Evolutionary conservation across 2,113 vertebrate species (phyloP).

Genomic region (Amazona guildingii): DNA sequence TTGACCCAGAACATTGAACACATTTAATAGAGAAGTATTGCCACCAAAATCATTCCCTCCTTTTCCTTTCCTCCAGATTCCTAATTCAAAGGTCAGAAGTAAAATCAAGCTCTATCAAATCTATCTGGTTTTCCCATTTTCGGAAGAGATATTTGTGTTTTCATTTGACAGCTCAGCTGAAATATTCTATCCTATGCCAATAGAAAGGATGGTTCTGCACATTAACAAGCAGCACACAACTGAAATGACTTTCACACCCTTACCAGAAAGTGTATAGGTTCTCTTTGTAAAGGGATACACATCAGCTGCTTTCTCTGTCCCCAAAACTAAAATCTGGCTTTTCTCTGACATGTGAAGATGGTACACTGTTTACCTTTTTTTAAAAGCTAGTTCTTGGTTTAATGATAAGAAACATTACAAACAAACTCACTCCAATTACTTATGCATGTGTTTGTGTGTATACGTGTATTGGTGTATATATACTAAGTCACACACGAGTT

Average conservation of each 20-base stretch:
- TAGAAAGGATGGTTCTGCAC: background rate
- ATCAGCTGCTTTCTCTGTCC: background rate
- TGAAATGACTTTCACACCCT: background rate
- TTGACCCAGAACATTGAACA: background rate
- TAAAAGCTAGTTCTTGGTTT: background rate
- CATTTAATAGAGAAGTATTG: constrained; percentile 24
- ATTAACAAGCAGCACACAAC: background rate
- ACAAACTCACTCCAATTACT: background rate
- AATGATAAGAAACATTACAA: background rate
- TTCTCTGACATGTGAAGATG: background rate
- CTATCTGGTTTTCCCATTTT: background rate
- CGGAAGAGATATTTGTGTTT: background rate
- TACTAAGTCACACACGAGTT: background rate
- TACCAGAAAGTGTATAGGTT: background rate
- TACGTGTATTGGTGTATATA: background rate
- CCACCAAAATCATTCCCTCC: constrained; percentile 9
- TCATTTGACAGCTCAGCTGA: background rate
- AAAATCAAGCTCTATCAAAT: constrained; percentile 28
- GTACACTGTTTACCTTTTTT: background rate
- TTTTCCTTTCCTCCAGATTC: background rate
- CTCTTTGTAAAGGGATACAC: background rate
- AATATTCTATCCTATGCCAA: background rate
- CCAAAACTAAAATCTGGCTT: background rate
- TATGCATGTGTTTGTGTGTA: accelerated
- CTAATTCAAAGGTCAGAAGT: constrained; percentile 20